These are phyloP conservation scores for Microplitis demolitor DNA, from an alignment of 1,140 invertebrate genomes.

Conservation along the genomic window DNA sequence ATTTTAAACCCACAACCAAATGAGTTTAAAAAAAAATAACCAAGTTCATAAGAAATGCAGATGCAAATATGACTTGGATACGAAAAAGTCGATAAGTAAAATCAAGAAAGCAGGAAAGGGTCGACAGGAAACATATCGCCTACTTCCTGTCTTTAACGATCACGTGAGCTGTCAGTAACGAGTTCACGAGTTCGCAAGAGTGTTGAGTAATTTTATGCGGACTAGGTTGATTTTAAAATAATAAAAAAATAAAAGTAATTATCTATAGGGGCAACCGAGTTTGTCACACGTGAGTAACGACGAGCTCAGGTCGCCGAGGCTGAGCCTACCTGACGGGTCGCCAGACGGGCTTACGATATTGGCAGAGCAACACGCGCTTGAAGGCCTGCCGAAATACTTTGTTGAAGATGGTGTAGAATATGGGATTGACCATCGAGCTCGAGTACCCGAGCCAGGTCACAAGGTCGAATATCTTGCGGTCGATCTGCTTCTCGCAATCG, in stretches of 20 bases:
- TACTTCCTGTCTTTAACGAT: not conserved
- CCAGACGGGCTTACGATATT: conserved; percentile 47
- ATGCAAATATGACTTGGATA: too few relatives aligned
- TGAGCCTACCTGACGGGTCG: conserved; percentile 45
- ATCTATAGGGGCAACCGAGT: not conserved
- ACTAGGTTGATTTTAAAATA: too few relatives aligned
- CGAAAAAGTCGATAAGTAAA: too few relatives aligned
- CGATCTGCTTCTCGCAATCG: conserved; percentile 75
- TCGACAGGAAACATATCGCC: conserved; percentile 1
- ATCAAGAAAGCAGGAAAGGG: too few relatives aligned
- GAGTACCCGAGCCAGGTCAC: conserved; percentile 92
- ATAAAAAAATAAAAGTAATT: not conserved
- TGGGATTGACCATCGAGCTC: conserved; percentile 91
- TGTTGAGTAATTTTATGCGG: too few relatives aligned
- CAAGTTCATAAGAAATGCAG: too few relatives aligned
- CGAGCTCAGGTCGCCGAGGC: conserved; percentile 40
- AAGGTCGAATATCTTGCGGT: conserved; percentile 80
- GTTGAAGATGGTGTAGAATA: conserved; percentile 95
- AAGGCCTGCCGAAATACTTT: conserved; percentile 91
- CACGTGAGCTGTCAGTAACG: not conserved
- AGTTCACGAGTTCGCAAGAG: too few relatives aligned
- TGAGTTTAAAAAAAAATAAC: too few relatives aligned
- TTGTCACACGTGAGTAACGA: conserved; percentile 38
- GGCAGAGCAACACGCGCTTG: conserved; percentile 82
- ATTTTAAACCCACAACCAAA: too few relatives aligned